These are phyloP conservation scores for Drosophila imparisetae DNA, from an alignment of 2,888 invertebrate species.

Conservation along the genomic window DNA sequence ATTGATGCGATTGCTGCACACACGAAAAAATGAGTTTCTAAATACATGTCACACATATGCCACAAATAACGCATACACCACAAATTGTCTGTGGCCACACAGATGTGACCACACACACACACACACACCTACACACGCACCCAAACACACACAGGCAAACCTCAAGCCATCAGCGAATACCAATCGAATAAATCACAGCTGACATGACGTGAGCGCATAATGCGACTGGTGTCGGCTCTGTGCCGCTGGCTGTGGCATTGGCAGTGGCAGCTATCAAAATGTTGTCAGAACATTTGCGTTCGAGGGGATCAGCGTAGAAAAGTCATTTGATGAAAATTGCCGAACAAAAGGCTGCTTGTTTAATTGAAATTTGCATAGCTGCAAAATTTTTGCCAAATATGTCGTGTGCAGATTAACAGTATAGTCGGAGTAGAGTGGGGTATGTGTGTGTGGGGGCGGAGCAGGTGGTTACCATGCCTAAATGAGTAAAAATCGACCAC, in stretches of 20 bases:
- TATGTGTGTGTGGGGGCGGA: too few relatives aligned
- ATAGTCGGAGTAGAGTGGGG: neutral
- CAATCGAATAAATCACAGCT: conserved; percentile 48
- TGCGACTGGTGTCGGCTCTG: conserved; percentile 35
- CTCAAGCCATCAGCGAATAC: conserved; percentile 2
- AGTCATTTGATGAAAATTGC: conserved; percentile 53
- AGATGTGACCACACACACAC: conserved; percentile 2
- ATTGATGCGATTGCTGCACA: conserved; percentile 1
- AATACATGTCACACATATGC: conserved; percentile 32
- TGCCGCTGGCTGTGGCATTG: conserved; percentile 18
- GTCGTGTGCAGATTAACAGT: conserved; percentile 30
- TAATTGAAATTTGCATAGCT: conserved; percentile 70
- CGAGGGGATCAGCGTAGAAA: conserved; percentile 45
- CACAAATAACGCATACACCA: conserved; percentile 30
- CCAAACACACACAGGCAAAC: conserved; percentile 9
- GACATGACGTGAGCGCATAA: conserved; percentile 27
- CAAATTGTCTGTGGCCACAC: conserved; percentile 47
- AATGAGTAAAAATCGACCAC: conserved; percentile 48
- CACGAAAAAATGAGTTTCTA: conserved; percentile 26
- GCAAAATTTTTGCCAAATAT: conserved; percentile 47
- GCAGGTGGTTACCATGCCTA: neutral
- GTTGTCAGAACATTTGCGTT: conserved; percentile 53
- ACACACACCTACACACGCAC: conserved; percentile 3
- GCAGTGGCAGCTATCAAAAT: conserved; percentile 24
- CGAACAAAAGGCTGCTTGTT: conserved; percentile 32